Conservation (phyloP, 2,888 invertebrate genomes). For the Caenorhabditis becei region DNA sequence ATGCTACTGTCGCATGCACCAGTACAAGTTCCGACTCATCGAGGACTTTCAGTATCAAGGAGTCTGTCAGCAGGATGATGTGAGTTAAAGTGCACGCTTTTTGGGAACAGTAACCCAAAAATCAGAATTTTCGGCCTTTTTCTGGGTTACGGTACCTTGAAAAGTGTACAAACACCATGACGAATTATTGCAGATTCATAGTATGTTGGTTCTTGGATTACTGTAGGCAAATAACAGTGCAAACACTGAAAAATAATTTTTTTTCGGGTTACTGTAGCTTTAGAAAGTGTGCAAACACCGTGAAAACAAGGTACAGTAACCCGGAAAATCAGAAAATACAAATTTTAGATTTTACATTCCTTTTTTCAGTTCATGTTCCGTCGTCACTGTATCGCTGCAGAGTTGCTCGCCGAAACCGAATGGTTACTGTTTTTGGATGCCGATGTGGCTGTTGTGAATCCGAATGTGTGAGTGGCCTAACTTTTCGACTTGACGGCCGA, state of each 20-base stretch:
- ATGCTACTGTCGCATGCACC: conserved; percentile 58
- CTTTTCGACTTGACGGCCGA: background rate
- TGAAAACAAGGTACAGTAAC: no score
- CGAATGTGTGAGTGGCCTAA: conserved; percentile 40
- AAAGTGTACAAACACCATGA: no score
- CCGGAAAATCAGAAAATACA: background rate
- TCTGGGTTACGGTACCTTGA: no score
- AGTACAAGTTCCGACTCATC: conserved; percentile 51
- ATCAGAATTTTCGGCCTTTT: no score
- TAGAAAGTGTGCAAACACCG: no score
- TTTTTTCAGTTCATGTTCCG: conserved; percentile 78
- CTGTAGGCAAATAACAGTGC: no score
- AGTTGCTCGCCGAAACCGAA: conserved; percentile 57
- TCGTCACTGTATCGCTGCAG: conserved; percentile 74
- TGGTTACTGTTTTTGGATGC: conserved; percentile 70
- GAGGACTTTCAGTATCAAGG: conserved; percentile 33
- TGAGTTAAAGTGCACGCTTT: conserved; percentile 28
- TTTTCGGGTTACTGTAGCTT: no score
- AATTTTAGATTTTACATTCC: background rate
- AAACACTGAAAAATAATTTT: no score
- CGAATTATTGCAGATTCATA: no score
- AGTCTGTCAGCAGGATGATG: conserved; percentile 57
- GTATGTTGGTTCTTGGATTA: no score
- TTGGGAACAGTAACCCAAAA: no score
- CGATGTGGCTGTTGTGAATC: conserved; percentile 67